Base-by-base conservation (phyloP, 1,140 invertebrate species). In the Rhysida immarginata region DNA sequence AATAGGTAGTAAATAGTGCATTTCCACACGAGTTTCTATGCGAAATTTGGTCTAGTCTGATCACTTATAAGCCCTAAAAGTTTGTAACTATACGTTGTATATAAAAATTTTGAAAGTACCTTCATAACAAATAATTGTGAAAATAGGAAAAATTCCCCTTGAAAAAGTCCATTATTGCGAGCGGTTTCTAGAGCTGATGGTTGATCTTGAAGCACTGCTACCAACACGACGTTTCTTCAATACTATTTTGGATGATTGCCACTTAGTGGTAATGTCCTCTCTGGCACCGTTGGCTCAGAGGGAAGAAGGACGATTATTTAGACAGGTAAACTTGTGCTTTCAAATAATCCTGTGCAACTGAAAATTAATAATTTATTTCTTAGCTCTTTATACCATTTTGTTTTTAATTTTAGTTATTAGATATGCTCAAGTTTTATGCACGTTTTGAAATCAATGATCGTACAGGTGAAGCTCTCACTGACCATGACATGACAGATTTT, bases 361-460 rank as follows among this genome's bases (percentile, higher is more conserved):
- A n/a, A n/a, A n/a, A 13, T 11, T 54, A 23, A 2, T 42, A 13
- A 26, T 44, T 46, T 24, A 16, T 50, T 26, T 41, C 3, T 16
- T 24, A 21, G 26, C 60, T 67, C 25, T 58, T 54, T 53, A 45
- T 52, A 54, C 53, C 55, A 26, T 51, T 54, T 18, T 60, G 29
- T 64, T 66, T 67, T 65, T 64, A 66, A 62, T 78, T 79, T 24
- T 74, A 97, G 84, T 73, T 99, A 2, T 68, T 99, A 60, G 87
- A 96, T 59, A 95, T 94, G 82, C 71, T 99, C 13, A 93, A 93
- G 68, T 96, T 97, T 65, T 99, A 99, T 71, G 82, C 88, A 0
- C 78, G 87, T 58, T 99, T 99, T 75, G 96, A 99, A 73, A 98
- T 99, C 56, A 95, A 90, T 70, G 94, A 99, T 68, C 83, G 90